Conservation (phyloP, 2,888 invertebrate species). For the Psylliodes chrysocephalus region DNA sequence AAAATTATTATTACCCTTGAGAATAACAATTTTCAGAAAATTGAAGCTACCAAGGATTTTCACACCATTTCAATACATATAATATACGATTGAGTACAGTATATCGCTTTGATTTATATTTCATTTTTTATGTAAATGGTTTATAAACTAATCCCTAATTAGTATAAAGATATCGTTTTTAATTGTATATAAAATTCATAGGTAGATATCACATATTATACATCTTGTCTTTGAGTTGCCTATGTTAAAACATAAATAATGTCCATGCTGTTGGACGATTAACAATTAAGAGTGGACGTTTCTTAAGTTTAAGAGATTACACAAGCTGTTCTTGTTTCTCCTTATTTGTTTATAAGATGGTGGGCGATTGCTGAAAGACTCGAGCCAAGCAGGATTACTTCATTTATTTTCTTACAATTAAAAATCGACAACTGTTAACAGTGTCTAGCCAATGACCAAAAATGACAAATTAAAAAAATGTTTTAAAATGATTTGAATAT, state of each 20-base stretch:
- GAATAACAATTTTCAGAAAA: too few relatives aligned
- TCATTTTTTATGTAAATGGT: too few relatives aligned
- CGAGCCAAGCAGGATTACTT: neutral
- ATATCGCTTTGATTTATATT: too few relatives aligned
- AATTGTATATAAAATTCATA: too few relatives aligned
- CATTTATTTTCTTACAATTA: conserved; percentile 22
- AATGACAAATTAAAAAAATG: neutral
- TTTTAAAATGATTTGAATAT: conserved; percentile 2
- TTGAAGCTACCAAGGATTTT: too few relatives aligned
- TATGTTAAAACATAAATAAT: neutral
- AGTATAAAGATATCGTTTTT: too few relatives aligned
- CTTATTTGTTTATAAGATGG: conserved; percentile 13
- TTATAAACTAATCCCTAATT: too few relatives aligned
- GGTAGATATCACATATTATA: too few relatives aligned
- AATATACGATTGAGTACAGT: too few relatives aligned
- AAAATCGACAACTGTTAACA: conserved; percentile 13
- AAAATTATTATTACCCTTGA: too few relatives aligned
- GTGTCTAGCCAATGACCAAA: conserved; percentile 21
- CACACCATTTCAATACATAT: too few relatives aligned
- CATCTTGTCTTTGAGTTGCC: neutral
- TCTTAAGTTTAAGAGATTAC: conserved; percentile 9
- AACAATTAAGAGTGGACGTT: conserved; percentile 8
- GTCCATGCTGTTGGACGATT: neutral
- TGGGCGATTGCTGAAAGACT: conserved; percentile 22
- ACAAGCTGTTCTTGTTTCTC: conserved; percentile 17